Conservation (phyloP, 2,888 invertebrate species). For the Napeogenes sylphis region DNA sequence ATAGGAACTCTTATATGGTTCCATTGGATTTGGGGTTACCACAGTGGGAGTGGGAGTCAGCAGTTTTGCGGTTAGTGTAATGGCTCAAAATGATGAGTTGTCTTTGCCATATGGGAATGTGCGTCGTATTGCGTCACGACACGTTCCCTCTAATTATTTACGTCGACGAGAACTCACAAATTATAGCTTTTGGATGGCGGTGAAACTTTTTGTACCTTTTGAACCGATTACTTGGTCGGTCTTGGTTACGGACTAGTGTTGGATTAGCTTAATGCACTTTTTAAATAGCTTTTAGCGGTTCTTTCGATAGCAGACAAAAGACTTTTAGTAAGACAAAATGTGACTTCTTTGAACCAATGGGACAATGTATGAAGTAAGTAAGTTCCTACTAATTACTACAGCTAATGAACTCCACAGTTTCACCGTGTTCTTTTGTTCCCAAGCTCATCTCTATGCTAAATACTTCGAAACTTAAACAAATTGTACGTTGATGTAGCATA, state of each 20-base stretch:
- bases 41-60: conserved; percentile 46
- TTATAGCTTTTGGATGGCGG: conserved; percentile 62
- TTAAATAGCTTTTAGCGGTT: not conserved
- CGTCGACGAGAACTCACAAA: conserved; percentile 69
- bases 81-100: conserved; percentile 71
- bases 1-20: conserved; percentile 9
- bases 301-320: not conserved
- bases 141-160: conserved; percentile 62
- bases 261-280: not conserved
- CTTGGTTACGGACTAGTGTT: conserved; percentile 2
- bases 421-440: not conserved
- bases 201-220: conserved; percentile 31
- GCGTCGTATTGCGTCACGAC: conserved; percentile 66
- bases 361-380: too few relatives aligned
- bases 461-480: not conserved
- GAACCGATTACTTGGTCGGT: conserved; percentile 29
- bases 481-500: not conserved
- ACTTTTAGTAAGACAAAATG: not conserved
- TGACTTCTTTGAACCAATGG: not conserved
- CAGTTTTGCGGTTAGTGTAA: conserved; percentile 68
- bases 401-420: not conserved
- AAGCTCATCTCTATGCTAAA: not conserved
- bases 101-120: conserved; percentile 69
- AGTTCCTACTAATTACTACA: too few relatives aligned
- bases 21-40: conserved; percentile 14